Evolutionary conservation across 2,113 vertebrate genomes (phyloP).

Genomic region (Scalopus aquaticus): DNA sequence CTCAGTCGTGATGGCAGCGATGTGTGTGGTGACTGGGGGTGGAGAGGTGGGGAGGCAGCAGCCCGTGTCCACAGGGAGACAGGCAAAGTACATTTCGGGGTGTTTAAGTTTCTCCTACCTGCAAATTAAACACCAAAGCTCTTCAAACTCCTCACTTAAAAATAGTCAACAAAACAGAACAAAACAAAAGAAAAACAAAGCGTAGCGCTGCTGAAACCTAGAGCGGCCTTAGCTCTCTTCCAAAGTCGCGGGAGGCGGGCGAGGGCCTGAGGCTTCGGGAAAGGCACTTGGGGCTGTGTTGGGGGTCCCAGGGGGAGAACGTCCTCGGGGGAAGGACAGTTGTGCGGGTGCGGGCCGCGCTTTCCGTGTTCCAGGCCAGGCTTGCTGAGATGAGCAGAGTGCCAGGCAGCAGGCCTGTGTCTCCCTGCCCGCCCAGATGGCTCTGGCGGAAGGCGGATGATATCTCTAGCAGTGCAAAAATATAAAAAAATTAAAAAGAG

Average conservation of each 20-base stretch:
- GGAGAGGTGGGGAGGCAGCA: not conserved
- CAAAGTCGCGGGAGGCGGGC: rapidly evolving
- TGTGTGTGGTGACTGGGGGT: slow-evolving; percentile 41
- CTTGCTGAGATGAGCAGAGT: slow-evolving; percentile 69
- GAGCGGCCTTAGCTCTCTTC: rapidly evolving
- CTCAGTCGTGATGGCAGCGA: slow-evolving; percentile 71
- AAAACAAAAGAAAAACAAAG: not conserved
- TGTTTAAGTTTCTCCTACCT: not conserved
- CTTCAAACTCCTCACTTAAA: not conserved
- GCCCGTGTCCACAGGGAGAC: not conserved
- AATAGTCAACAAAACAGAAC: not conserved
- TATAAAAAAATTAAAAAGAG: not conserved
- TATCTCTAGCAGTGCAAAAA: slow-evolving; percentile 76
- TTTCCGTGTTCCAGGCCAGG: slow-evolving; percentile 76
- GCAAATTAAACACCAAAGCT: not conserved
- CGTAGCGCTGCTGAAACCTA: rapidly evolving
- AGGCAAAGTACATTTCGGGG: rapidly evolving
- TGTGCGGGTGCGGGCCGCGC: not conserved
- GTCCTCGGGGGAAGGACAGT: rapidly evolving
- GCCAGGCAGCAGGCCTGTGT: slow-evolving; percentile 77
- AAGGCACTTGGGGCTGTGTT: not conserved
- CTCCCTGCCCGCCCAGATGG: slow-evolving; percentile 80
- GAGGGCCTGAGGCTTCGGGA: not conserved
- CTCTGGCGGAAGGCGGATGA: slow-evolving; percentile 76
- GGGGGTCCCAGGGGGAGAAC: rapidly evolving